Conservation (phyloP, 2,888 invertebrate species). For the Cerastis leucographa region DNA sequence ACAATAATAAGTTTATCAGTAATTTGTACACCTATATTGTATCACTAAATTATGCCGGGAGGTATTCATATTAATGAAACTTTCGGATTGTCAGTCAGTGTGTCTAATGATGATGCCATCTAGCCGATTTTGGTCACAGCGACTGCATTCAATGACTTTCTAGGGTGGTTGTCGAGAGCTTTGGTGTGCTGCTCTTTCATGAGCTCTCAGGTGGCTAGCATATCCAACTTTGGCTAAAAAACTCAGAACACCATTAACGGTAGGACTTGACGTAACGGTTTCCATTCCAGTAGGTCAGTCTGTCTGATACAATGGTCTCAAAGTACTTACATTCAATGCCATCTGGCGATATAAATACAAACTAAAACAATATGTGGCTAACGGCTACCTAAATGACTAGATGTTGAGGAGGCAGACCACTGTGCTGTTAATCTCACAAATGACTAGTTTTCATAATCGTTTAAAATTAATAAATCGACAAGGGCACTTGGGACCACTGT, state of each 20-base stretch:
- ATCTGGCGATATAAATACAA: conserved; percentile 33
- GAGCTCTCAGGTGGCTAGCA: too few relatives aligned
- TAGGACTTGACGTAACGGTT: too few relatives aligned
- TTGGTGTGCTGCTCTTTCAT: too few relatives aligned
- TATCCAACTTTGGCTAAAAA: too few relatives aligned
- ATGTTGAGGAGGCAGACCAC: conserved; percentile 23
- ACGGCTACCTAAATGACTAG: conserved; percentile 7
- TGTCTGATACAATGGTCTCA: background rate
- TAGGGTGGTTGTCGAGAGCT: too few relatives aligned
- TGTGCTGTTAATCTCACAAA: conserved; percentile 25
- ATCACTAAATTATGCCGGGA: background rate
- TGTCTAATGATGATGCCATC: background rate
- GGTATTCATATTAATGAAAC: conserved; percentile 16
- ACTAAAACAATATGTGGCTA: conserved; percentile 12
- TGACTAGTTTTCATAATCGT: conserved; percentile 40
- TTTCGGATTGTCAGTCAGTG: background rate
- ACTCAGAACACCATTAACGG: too few relatives aligned
- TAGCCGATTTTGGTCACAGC: too few relatives aligned
- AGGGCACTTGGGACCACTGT: conserved; percentile 74
- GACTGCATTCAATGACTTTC: too few relatives aligned
- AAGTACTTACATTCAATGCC: conserved; percentile 36
- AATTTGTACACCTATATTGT: too few relatives aligned
- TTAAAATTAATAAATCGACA: conserved; percentile 81
- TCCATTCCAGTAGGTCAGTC: background rate
- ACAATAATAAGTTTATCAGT: too few relatives aligned